phyloP scores from a whole-genome alignment of 2,888 invertebrate species.

The Agrilus biguttatus region DNA sequence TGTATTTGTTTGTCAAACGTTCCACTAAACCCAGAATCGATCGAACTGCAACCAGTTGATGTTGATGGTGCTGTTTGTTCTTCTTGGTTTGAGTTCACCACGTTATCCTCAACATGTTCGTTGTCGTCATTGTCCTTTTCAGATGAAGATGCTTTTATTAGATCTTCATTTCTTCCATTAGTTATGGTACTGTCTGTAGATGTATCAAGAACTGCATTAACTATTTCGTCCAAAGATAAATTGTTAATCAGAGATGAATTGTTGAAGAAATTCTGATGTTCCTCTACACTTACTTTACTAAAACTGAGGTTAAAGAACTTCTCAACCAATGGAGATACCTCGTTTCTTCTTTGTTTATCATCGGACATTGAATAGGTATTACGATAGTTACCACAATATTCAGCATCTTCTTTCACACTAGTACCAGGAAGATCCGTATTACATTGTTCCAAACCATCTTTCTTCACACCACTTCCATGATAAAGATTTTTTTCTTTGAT shows the following conservation, averaged over 20 bases:
- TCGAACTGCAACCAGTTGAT: slow-evolving; percentile 17
- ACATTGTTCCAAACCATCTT: too few relatives aligned
- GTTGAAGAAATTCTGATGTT: slow-evolving; percentile 25
- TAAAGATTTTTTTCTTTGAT: too few relatives aligned
- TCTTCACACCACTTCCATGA: too few relatives aligned
- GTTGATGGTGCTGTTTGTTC: slow-evolving; percentile 11
- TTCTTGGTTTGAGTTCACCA: slow-evolving; percentile 18
- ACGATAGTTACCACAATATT: too few relatives aligned
- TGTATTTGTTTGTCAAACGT: slow-evolving; percentile 21
- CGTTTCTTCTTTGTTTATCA: slow-evolving; percentile 9
- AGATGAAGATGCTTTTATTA: slow-evolving; percentile 11
- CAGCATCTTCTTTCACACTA: too few relatives aligned
- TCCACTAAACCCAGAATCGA: slow-evolving; percentile 27
- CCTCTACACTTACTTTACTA: slow-evolving; percentile 32
- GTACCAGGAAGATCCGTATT: too few relatives aligned
- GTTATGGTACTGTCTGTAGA: slow-evolving; percentile 26
- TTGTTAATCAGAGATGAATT: slow-evolving; percentile 39
- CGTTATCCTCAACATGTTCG: slow-evolving; percentile 21
- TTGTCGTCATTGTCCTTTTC: slow-evolving; percentile 20
- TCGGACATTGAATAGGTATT: not conserved
- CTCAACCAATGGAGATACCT: slow-evolving; percentile 46
- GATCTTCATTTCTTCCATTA: slow-evolving; percentile 14
- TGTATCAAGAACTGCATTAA: slow-evolving; percentile 46
- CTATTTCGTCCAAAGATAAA: slow-evolving; percentile 43
- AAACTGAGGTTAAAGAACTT: slow-evolving; percentile 44